Conservation (phyloP, 1,140 invertebrate genomes). For the Drosophila baimaii region DNA sequence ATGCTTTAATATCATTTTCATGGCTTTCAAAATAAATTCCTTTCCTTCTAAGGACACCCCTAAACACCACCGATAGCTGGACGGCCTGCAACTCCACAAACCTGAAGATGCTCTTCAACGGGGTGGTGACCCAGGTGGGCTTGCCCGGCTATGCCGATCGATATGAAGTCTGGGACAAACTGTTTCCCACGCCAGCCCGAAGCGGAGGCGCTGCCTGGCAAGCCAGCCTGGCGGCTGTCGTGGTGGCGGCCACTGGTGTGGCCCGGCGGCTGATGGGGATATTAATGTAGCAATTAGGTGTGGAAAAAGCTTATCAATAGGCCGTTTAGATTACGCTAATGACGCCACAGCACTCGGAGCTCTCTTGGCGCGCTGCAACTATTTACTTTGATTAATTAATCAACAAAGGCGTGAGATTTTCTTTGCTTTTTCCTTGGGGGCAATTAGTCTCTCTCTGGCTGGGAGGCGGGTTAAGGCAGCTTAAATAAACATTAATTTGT, state of each 20-base stretch:
- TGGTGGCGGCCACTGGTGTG: slow-evolving; percentile 81
- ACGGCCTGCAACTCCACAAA: slow-evolving; percentile 37
- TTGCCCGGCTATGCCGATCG: slow-evolving; percentile 39
- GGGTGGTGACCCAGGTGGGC: slow-evolving; percentile 31
- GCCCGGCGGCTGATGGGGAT: slow-evolving; percentile 78
- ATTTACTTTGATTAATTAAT: slow-evolving; percentile 83
- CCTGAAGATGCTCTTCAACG: slow-evolving; percentile 56
- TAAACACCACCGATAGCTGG: slow-evolving; percentile 28
- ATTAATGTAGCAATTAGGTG: slow-evolving; percentile 80
- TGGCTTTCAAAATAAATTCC: background rate
- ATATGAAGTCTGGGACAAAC: slow-evolving; percentile 67
- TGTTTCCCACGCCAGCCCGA: slow-evolving; percentile 61
- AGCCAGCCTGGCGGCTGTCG: slow-evolving; percentile 66
- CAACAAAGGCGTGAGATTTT: slow-evolving; percentile 78
- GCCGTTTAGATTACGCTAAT: slow-evolving; percentile 79
- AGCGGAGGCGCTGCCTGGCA: slow-evolving; percentile 20
- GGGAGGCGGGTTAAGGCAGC: slow-evolving; percentile 51
- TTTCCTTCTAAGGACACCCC: slow-evolving; percentile 17
- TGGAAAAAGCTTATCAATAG: slow-evolving; percentile 80
- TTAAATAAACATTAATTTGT: slow-evolving; percentile 83
- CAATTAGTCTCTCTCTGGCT: slow-evolving; percentile 72
- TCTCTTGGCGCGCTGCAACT: slow-evolving; percentile 44
- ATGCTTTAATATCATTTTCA: background rate
- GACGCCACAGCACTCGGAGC: slow-evolving; percentile 30
- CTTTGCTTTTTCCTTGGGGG: slow-evolving; percentile 40